These are phyloP conservation scores for Crotalus tigris DNA, from an alignment of 2,113 vertebrate genomes.

Conservation along the genomic window DNA sequence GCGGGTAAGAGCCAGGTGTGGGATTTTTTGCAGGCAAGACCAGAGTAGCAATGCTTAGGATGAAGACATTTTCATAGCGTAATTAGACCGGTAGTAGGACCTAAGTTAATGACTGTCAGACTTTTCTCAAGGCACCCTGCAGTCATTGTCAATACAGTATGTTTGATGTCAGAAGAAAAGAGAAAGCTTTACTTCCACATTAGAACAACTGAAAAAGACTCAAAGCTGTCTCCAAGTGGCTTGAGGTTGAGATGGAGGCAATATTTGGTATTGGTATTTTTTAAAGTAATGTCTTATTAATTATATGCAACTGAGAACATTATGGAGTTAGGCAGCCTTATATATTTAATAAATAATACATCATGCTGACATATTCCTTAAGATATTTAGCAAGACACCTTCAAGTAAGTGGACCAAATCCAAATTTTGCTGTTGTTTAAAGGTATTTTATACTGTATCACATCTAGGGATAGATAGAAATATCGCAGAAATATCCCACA, in stretches of 20 bases:
- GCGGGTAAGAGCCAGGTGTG: not conserved
- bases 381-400: not conserved
- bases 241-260: not conserved
- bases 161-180: not conserved
- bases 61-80: not conserved
- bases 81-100: not conserved
- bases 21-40: not conserved
- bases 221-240: not conserved
- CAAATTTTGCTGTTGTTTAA: not conserved
- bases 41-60: not conserved
- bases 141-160: not conserved
- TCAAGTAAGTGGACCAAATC: not conserved
- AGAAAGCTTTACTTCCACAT: not conserved
- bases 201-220: not conserved
- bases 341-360: not conserved
- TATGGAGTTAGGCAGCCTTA: not conserved
- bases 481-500: not conserved
- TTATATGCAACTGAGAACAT: not conserved
- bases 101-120: not conserved
- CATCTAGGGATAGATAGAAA: not conserved
- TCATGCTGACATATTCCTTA: not conserved
- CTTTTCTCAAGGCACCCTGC: not conserved
- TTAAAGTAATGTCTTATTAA: not conserved
- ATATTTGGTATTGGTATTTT: not conserved
- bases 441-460: not conserved